phyloP scores from a whole-genome alignment of 1,140 invertebrate genomes.

The Apolygus lucorum region DNA sequence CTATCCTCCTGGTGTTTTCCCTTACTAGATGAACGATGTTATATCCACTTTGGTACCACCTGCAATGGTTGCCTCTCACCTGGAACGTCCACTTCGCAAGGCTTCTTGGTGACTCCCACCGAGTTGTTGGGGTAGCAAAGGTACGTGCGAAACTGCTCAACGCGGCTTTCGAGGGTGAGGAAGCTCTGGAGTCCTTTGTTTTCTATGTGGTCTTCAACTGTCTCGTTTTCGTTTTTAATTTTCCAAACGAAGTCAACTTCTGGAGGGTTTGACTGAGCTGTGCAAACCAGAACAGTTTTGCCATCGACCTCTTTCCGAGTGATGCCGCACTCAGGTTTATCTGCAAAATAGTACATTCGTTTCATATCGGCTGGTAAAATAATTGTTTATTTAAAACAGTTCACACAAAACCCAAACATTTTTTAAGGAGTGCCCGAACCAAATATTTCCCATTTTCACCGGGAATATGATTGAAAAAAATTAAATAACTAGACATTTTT shows the following conservation, averaged over 20 bases:
- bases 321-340: slow-evolving; percentile 74
- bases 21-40: no score
- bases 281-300: slow-evolving; percentile 66
- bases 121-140: slow-evolving; percentile 75
- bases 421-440: no score
- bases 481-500: no score
- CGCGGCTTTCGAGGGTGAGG: slow-evolving; percentile 52
- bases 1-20: no score
- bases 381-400: no score
- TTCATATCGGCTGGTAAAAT: no score
- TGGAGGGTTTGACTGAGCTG: slow-evolving; percentile 67
- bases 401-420: no score
- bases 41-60: no score
- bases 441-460: no score
- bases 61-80: no score
- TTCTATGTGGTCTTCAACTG: slow-evolving; percentile 49
- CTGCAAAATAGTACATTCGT: slow-evolving; percentile 45
- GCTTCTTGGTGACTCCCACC: slow-evolving; percentile 54
- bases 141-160: slow-evolving; percentile 66
- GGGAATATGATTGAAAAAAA: no score
- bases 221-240: slow-evolving; percentile 72
- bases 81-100: slow-evolving; percentile 70
- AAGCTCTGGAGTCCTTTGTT: slow-evolving; percentile 51
- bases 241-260: slow-evolving; percentile 77
- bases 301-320: slow-evolving; percentile 60